phyloP scores from a whole-genome alignment of 2,113 vertebrate species.

The Ploceus nigricollis region DNA sequence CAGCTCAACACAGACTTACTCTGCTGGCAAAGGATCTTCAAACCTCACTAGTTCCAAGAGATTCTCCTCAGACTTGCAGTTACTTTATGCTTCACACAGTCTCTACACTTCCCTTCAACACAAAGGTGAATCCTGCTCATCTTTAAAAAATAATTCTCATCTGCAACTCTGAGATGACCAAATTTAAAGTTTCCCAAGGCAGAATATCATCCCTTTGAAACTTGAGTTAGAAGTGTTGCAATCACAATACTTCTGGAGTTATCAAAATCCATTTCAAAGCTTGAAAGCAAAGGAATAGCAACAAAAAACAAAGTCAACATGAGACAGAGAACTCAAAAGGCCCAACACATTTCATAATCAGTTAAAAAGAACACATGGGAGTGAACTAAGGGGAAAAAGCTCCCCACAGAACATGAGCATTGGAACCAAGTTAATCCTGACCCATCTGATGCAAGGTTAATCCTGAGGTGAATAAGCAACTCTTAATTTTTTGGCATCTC shows the following conservation, averaged over 20 bases:
- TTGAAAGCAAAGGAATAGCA: background rate
- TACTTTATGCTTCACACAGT: background rate
- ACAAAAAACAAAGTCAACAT: background rate
- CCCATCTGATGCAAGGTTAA: background rate
- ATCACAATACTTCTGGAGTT: conserved; percentile 29
- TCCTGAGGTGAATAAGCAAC: background rate
- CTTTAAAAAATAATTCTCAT: background rate
- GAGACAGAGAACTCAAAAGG: background rate
- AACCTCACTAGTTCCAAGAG: background rate
- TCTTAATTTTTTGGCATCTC: background rate
- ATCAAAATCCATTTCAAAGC: conserved; percentile 15
- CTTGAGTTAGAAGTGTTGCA: background rate
- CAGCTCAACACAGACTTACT: background rate
- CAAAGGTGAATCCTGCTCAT: background rate
- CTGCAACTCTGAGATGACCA: background rate
- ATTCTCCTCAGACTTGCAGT: conserved; percentile 1
- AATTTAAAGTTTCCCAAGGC: background rate
- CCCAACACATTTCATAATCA: background rate
- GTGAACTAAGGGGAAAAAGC: background rate
- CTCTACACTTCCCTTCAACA: background rate
- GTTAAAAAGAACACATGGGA: background rate
- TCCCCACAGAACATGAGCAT: background rate
- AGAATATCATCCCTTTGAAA: background rate
- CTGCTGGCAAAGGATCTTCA: conserved; percentile 8
- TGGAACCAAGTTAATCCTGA: background rate